Percentiles rank a stretch among this genome's conserved stretches.
These are phyloP conservation scores for Lepilemur ruficaudatus DNA, from an alignment of 2,797 vertebrate species.

Conservation along the genomic window DNA sequence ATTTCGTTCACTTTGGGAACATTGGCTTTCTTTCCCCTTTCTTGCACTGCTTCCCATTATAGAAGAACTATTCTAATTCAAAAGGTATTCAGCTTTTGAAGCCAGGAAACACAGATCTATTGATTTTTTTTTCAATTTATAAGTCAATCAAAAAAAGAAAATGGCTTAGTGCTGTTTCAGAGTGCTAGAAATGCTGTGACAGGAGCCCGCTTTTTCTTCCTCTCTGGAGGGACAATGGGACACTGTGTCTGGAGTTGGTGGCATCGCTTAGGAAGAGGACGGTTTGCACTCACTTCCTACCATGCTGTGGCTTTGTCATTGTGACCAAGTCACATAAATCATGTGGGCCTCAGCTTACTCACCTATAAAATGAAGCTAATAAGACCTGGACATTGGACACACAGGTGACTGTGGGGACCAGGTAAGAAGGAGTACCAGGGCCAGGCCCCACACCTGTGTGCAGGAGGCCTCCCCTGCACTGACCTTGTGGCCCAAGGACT, in stretches of 20 bases:
- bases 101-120: background rate
- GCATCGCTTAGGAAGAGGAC: background rate
- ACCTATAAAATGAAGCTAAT: background rate
- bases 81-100: background rate
- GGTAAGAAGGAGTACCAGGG: background rate
- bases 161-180: background rate
- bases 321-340: background rate
- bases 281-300: fast-evolving
- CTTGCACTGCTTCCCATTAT: background rate
- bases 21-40: background rate
- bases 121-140: background rate
- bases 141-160: background rate
- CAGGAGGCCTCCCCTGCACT: background rate
- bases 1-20: background rate
- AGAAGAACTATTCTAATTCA: background rate
- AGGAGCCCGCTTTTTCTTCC: background rate
- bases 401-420: background rate
- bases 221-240: background rate
- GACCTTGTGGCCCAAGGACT: too few species aligned
- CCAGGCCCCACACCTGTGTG: background rate
- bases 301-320: background rate
- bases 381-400: background rate
- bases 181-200: background rate
- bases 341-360: background rate
- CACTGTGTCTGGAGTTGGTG: background rate